Evolutionary conservation across 1,140 invertebrate species (phyloP).

Genomic region (Penaeus japonicus): DNA sequence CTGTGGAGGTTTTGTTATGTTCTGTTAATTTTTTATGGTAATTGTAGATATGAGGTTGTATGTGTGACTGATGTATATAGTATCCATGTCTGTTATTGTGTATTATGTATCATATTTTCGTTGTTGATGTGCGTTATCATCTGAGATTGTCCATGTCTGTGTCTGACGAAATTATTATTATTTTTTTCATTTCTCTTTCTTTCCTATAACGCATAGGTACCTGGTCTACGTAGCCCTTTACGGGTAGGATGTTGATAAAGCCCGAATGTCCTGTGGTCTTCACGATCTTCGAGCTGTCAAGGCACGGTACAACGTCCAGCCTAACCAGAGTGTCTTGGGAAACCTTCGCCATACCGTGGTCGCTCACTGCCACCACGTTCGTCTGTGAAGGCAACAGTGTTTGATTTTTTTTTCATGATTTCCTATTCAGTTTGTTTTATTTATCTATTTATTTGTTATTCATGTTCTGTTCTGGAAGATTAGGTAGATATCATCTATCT

Average conservation of each 20-base stretch:
- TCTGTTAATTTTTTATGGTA: not conserved
- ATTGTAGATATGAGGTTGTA: not conserved
- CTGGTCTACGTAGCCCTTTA: not conserved
- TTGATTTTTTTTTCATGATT: no score
- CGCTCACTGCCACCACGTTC: constrained; percentile 25
- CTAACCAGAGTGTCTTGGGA: not conserved
- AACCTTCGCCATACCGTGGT: constrained; percentile 9
- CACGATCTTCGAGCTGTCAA: not conserved
- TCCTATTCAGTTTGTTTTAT: no score
- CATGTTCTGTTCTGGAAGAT: no score
- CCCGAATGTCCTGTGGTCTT: not conserved
- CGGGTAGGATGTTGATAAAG: not conserved
- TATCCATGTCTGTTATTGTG: no score
- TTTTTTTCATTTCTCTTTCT: no score
- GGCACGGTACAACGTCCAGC: not conserved
- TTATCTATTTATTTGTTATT: no score
- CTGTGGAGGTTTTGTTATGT: not conserved
- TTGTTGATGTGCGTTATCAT: no score
- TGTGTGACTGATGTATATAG: no score
- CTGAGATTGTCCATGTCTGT: no score
- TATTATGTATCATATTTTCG: no score
- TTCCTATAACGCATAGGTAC: not conserved
- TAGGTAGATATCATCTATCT: no score
- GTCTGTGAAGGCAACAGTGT: not conserved
- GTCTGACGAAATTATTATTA: no score